Percentiles rank a stretch among this genome's conserved stretches.
Evolutionary conservation across 2,113 vertebrate genomes (phyloP).

Genomic region (Xiphophorus maculatus): DNA sequence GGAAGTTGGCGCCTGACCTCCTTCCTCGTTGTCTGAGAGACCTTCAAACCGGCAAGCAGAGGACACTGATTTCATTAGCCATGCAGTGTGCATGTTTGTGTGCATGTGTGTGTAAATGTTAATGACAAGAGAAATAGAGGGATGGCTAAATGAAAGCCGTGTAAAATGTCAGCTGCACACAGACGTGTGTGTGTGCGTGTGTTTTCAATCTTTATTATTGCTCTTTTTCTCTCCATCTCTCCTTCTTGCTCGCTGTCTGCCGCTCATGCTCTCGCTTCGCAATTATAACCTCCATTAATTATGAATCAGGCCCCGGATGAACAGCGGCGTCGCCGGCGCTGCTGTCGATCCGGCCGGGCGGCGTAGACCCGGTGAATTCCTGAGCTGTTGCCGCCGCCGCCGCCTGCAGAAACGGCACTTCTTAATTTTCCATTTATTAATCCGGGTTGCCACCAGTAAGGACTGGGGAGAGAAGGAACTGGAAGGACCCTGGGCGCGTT

Average conservation of each 20-base stretch:
- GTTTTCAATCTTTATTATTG: slow-evolving; percentile 61
- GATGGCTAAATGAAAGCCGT: slow-evolving; percentile 56
- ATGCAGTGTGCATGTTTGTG: slow-evolving; percentile 24
- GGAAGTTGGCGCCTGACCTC: slow-evolving; percentile 25
- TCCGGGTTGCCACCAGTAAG: slow-evolving; percentile 51
- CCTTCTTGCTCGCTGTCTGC: slow-evolving; percentile 30
- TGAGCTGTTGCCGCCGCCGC: slow-evolving; percentile 35
- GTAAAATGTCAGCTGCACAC: slow-evolving; percentile 65
- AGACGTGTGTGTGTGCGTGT: slow-evolving; percentile 11
- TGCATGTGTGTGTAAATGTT: slow-evolving; percentile 65
- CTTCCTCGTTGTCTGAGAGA: slow-evolving; percentile 27
- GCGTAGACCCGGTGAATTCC: slow-evolving; percentile 49
- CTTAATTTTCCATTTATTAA: slow-evolving; percentile 74
- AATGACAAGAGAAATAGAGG: slow-evolving; percentile 62
- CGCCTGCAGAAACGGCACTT: slow-evolving; percentile 44
- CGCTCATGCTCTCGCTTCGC: slow-evolving; percentile 57
- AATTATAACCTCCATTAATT: slow-evolving; percentile 80
- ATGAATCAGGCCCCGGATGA: slow-evolving; percentile 75
- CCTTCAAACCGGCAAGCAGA: slow-evolving; percentile 54
- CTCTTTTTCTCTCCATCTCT: slow-evolving; percentile 37
- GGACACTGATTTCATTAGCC: slow-evolving; percentile 64
- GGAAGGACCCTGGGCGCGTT: slow-evolving; percentile 15
- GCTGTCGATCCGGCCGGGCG: slow-evolving; percentile 35
- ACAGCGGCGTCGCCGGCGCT: slow-evolving; percentile 41
- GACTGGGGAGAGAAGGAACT: slow-evolving; percentile 11